Conservation (phyloP, 2,113 vertebrate species). For the Chlorodrepanis virens region DNA sequence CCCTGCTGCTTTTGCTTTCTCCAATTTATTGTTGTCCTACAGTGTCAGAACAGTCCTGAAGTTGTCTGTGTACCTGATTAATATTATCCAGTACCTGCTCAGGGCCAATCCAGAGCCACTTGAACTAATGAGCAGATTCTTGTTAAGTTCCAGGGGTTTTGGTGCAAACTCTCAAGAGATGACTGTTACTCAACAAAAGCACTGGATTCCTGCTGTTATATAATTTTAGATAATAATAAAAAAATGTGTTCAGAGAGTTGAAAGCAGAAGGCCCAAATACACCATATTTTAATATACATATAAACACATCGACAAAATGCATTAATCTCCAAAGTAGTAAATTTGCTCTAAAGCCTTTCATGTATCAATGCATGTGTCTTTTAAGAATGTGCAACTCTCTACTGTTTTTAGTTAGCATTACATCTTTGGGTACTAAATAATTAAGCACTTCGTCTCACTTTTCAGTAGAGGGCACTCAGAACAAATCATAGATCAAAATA, state of each 20-base stretch:
- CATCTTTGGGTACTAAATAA: constrained; percentile 47
- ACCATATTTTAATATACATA: neutral
- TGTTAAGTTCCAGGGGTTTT: neutral
- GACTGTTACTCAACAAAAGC: neutral
- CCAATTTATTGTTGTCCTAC: neutral
- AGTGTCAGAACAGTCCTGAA: neutral
- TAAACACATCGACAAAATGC: neutral
- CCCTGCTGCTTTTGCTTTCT: neutral
- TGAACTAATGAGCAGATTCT: neutral
- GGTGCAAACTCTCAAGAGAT: neutral
- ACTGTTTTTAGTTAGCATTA: neutral
- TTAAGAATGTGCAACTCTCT: neutral
- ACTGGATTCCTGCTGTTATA: neutral
- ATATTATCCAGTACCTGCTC: neutral
- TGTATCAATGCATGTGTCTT: neutral
- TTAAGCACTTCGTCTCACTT: constrained; percentile 66
- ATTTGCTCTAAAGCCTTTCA: neutral
- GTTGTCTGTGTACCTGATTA: neutral
- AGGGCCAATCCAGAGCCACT: neutral
- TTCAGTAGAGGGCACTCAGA: constrained; percentile 72
- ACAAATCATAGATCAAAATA: constrained; percentile 62
- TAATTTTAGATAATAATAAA: neutral
- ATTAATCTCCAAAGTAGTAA: neutral
- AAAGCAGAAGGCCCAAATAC: neutral
- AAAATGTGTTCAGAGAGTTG: neutral